Conservation (phyloP, 2,888 invertebrate species). For the Sepiola atlantica region DNA sequence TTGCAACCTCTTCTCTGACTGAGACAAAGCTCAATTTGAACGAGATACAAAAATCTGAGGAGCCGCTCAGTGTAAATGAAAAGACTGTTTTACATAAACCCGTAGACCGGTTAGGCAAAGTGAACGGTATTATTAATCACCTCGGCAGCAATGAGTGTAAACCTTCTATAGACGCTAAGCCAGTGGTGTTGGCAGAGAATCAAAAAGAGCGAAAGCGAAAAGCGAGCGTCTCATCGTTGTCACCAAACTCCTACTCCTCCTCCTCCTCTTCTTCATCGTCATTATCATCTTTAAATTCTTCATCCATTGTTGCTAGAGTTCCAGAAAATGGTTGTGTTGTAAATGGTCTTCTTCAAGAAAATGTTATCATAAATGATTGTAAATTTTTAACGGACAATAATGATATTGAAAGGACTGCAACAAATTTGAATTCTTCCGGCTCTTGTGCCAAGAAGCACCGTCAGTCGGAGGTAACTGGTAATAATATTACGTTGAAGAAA, state of each 20-base stretch:
- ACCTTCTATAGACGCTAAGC: not conserved
- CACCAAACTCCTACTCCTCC: not conserved
- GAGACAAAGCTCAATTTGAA: conserved; percentile 40
- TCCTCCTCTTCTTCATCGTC: too few relatives aligned
- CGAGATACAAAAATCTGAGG: conserved; percentile 34
- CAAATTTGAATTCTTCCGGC: not conserved
- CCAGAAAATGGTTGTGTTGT: conserved; percentile 48
- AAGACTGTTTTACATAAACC: conserved; percentile 47
- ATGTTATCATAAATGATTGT: conserved; percentile 33
- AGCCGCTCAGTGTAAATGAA: conserved; percentile 12
- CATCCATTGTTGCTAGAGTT: conserved; percentile 45
- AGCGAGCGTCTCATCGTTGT: conserved; percentile 43
- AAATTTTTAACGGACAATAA: conserved; percentile 47
- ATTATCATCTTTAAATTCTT: conserved; percentile 38
- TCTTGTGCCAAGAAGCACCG: conserved; percentile 42
- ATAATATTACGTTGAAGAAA: conserved; percentile 32
- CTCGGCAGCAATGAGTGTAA: conserved; percentile 52
- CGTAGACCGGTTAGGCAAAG: conserved; percentile 56
- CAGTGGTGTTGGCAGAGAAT: conserved; percentile 44
- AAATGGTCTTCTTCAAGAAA: conserved; percentile 44
- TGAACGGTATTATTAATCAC: conserved; percentile 65
- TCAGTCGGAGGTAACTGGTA: conserved; percentile 34
- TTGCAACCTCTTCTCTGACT: conserved; percentile 35
- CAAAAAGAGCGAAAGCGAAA: conserved; percentile 45
- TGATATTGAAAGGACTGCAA: conserved; percentile 42